A percentile compares a stretch with the other conserved stretches of the same genome.
These are phyloP conservation scores for Limenitis arthemis DNA, from an alignment of 2,888 invertebrate genomes.

Conservation along the genomic window DNA sequence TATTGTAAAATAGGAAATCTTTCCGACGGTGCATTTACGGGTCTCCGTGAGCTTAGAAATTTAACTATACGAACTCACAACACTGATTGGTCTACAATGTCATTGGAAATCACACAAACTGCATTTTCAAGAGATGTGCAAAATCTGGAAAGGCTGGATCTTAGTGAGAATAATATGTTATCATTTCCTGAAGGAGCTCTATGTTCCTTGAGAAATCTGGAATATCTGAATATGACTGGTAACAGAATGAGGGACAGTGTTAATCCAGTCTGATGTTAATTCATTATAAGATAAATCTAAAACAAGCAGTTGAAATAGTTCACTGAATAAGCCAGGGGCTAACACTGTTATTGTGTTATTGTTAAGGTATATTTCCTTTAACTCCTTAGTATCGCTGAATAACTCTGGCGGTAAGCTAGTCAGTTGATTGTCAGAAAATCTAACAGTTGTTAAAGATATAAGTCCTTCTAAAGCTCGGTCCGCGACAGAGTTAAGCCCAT, in stretches of 20 bases:
- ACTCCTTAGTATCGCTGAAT: slow-evolving; percentile 82
- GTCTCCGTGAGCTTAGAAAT: slow-evolving; percentile 82
- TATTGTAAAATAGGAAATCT: slow-evolving; percentile 88
- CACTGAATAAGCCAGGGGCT: slow-evolving; percentile 85
- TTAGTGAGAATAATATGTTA: slow-evolving; percentile 87
- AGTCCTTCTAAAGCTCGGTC: slow-evolving; percentile 86
- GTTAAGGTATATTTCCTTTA: slow-evolving; percentile 85
- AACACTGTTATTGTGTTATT: slow-evolving; percentile 87
- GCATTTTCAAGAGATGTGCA: slow-evolving; percentile 83
- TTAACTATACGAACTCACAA: slow-evolving; percentile 87
- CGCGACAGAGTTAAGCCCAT: slow-evolving; percentile 81
- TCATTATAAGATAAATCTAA: slow-evolving; percentile 86
- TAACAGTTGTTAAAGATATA: slow-evolving; percentile 78
- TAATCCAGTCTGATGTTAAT: slow-evolving; percentile 86
- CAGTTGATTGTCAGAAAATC: slow-evolving; percentile 86
- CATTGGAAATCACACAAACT: slow-evolving; percentile 80
- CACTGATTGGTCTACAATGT: slow-evolving; percentile 87
- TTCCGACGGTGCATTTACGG: slow-evolving; percentile 86
- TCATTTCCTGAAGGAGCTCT: slow-evolving; percentile 82
- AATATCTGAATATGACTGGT: slow-evolving; percentile 83
- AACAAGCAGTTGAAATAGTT: slow-evolving; percentile 80
- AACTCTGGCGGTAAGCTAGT: slow-evolving; percentile 86
- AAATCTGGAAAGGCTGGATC: slow-evolving; percentile 80
- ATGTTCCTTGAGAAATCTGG: slow-evolving; percentile 81
- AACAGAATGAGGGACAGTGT: slow-evolving; percentile 84